phyloP scores from a whole-genome alignment of 64 coral and sea anemone genomes.

The Astreopora myriophthalma region DNA sequence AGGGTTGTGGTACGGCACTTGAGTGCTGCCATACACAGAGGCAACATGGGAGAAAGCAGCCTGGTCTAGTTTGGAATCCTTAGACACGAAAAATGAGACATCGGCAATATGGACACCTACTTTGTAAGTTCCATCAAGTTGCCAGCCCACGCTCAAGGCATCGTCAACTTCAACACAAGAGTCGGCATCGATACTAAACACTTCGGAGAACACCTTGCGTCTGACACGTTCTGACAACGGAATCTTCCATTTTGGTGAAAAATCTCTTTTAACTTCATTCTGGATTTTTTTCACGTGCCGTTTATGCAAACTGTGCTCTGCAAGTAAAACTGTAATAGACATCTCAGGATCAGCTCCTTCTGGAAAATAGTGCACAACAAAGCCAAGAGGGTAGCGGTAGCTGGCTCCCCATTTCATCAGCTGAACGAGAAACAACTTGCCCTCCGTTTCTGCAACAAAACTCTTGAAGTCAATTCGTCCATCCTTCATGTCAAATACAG shows the following conservation, averaged over 20 bases:
- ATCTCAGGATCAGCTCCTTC: constrained; percentile 27
- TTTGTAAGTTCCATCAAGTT: constrained; percentile 10
- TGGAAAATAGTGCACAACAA: constrained; percentile 76
- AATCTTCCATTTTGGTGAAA: constrained; percentile 64
- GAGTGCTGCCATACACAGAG: constrained; percentile 66
- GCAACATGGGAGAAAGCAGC: constrained; percentile 58
- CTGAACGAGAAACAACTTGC: constrained; percentile 90
- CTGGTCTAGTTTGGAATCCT: constrained; percentile 63
- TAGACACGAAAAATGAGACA: constrained; percentile 82
- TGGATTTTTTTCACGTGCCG: constrained; percentile 37
- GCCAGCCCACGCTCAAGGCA: constrained; percentile 69
- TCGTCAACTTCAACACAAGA: constrained; percentile 83
- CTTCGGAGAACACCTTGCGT: neutral
- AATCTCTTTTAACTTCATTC: constrained; percentile 48
- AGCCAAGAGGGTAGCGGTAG: constrained; percentile 89
- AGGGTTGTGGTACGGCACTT: neutral
- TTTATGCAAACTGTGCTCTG: constrained; percentile 71
- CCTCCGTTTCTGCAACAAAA: constrained; percentile 72
- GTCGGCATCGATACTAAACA: constrained; percentile 43
- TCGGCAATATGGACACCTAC: constrained; percentile 89
- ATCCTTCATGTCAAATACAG: constrained; percentile 70
- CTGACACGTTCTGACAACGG: constrained; percentile 63
- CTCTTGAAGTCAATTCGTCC: constrained; percentile 44
- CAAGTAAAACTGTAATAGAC: constrained; percentile 67
- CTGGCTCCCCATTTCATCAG: constrained; percentile 92